These are phyloP conservation scores for Heterocephalus glaber DNA, from an alignment of 2,113 vertebrate genomes.

Conservation along the genomic window DNA sequence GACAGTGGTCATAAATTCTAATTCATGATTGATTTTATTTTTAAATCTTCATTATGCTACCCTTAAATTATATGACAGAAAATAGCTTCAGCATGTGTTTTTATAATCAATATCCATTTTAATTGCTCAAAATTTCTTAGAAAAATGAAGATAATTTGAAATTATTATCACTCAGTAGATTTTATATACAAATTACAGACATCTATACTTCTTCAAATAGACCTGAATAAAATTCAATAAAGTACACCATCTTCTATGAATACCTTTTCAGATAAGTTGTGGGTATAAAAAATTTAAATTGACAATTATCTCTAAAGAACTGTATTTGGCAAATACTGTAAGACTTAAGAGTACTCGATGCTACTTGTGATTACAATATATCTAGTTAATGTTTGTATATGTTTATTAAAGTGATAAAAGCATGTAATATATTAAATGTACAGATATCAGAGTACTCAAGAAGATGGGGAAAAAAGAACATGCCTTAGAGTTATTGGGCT, in stretches of 20 bases:
- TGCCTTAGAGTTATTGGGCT: not conserved
- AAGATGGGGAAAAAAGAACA: not conserved
- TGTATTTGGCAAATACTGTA: not conserved
- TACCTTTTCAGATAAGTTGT: slow-evolving; percentile 2
- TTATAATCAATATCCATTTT: slow-evolving; percentile 61
- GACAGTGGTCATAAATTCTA: not conserved
- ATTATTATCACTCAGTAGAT: slow-evolving; percentile 12
- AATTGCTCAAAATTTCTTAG: slow-evolving; percentile 48
- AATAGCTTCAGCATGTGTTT: slow-evolving; percentile 53
- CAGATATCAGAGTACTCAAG: not conserved
- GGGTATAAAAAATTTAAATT: not conserved
- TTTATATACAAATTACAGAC: slow-evolving; percentile 40
- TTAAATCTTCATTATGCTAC: slow-evolving; percentile 56
- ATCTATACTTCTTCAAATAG: slow-evolving; percentile 24
- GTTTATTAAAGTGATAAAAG: not conserved
- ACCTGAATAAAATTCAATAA: slow-evolving; percentile 19
- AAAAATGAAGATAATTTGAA: slow-evolving; percentile 62
- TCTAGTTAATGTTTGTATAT: not conserved
- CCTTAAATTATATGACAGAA: slow-evolving; percentile 61
- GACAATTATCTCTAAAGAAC: slow-evolving; percentile 12
- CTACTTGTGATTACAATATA: not conserved
- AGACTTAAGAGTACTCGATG: not conserved
- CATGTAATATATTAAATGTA: not conserved
- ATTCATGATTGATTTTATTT: slow-evolving; percentile 54
- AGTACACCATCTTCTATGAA: not conserved